A percentile compares a stretch with the other conserved stretches of the same genome.
phyloP scores from a whole-genome alignment of 53 echinoderm and acorn worm species.

The Pentamera pediparva region DNA sequence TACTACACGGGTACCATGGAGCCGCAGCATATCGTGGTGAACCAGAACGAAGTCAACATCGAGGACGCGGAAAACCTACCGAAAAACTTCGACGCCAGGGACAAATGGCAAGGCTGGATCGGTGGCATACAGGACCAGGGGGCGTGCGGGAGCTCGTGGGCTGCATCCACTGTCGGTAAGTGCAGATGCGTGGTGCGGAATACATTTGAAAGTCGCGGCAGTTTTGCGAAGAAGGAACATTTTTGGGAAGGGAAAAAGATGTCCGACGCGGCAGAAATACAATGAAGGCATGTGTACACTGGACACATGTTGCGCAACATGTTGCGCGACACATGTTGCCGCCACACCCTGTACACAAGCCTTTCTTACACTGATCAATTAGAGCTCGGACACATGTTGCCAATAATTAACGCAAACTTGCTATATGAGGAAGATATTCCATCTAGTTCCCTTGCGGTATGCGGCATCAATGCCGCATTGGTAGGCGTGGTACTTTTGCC shows the following conservation, averaged over 20 bases:
- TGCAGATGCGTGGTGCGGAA: background rate
- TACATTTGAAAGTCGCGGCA: background rate
- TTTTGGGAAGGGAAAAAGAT: background rate
- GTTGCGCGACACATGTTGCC: no score
- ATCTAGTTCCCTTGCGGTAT: no score
- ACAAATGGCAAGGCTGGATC: slow-evolving; percentile 67
- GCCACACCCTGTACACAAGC: no score
- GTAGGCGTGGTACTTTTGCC: no score
- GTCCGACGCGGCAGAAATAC: background rate
- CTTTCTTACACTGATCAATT: no score
- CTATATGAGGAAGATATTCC: no score
- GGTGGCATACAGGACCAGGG: slow-evolving; percentile 79
- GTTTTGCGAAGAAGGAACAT: background rate
- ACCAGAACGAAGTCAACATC: slow-evolving; percentile 55
- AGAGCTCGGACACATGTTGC: no score
- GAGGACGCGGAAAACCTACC: slow-evolving; percentile 45
- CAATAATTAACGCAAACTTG: no score
- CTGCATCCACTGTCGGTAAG: slow-evolving; percentile 76
- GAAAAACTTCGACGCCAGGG: slow-evolving; percentile 63
- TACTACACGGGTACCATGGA: slow-evolving; percentile 64
- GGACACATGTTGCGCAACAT: no score
- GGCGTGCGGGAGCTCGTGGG: slow-evolving; percentile 89
- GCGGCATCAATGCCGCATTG: no score
- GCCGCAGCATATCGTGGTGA: slow-evolving; percentile 43
- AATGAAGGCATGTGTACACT: background rate